Evolutionary conservation across 2,888 invertebrate species (phyloP).

Genomic region (Apamea sordens): DNA sequence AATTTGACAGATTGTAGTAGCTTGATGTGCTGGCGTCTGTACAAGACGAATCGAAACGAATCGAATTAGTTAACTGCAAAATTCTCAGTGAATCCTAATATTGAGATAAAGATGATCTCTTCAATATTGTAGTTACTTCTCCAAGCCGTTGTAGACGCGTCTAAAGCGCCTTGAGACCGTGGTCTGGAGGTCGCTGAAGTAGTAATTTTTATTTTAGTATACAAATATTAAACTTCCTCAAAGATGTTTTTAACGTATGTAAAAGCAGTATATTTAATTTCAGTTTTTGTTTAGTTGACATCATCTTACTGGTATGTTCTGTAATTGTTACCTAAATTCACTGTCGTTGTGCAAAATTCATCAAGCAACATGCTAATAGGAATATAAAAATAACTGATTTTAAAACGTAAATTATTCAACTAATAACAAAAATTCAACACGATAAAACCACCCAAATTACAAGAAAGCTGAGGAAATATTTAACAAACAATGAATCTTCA

Average conservation of each 20-base stretch:
- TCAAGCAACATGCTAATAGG: not conserved
- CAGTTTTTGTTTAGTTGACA: slow-evolving; percentile 1
- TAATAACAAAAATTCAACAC: not conserved
- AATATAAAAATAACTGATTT: not conserved
- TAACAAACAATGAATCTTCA: slow-evolving; percentile 10
- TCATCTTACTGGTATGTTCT: not conserved
- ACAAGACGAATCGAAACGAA: too few relatives aligned
- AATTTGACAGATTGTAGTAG: too few relatives aligned
- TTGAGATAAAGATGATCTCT: not conserved
- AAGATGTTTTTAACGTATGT: not conserved
- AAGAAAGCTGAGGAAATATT: not conserved
- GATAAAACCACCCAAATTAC: not conserved
- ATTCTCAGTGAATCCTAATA: not conserved
- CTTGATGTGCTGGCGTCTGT: too few relatives aligned
- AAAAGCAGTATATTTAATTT: slow-evolving; percentile 20
- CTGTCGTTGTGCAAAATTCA: not conserved
- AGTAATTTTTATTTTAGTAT: slow-evolving; percentile 42
- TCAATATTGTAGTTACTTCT: not conserved
- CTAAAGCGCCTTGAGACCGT: slow-evolving; percentile 49
- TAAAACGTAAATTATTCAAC: not conserved
- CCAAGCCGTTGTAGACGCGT: not conserved
- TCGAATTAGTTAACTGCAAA: not conserved
- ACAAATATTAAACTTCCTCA: slow-evolving; percentile 28
- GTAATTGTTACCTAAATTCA: not conserved
- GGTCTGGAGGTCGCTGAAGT: slow-evolving; percentile 51